Evolutionary conservation across 2,797 vertebrate genomes (phyloP), one percentile per base, ranked within the genome.

Genomic region (Danio albolineatus): DNA sequence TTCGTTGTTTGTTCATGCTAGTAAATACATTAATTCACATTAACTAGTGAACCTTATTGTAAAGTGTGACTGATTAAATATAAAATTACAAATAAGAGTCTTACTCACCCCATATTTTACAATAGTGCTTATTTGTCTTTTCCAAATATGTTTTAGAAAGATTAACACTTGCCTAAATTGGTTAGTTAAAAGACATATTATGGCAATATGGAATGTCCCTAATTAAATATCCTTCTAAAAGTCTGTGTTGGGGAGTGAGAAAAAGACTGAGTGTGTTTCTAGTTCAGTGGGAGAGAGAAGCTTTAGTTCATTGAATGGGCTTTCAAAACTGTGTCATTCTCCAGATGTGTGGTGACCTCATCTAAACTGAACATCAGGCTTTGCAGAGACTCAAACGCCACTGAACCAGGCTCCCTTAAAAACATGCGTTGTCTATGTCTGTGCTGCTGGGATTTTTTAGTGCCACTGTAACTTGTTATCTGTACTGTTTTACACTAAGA

Each of bases 301-400:
- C 13, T 70, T 60, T 78, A 59, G 17, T 78, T 61, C 28, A 28
- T 28, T 41, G 65, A 70, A 69, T 21, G 41, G 44, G 66, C n/a
- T 70, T 69, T 78, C 56, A 28, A 79, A 81, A 79, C 41, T 83
- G 82, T 85, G 84, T 84, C 82, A 82, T 74, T 82, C 80, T 77
- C 84, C 84, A 85, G 77, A 85, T 85, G 84, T 85, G 49, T 69
- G 61, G 59, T 84, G 82, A 84, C 84, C 76, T 83, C 82, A 83
- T 85, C 61, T 67, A 73, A 85, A 83, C 82, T 73, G 60, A 61
- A 49, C 74, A 74, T 21, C 74, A 77, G 56, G n/a, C 54, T 82
- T 39, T 82, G 81, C 73, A 54, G 17, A 73, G 61, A 41, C 69
- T 65, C 49, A 73, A 72, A 41, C 60, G 44, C 60, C 69, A 78